These are phyloP conservation scores for Pelvicachromis taeniatus DNA, from an alignment of 2,113 vertebrate genomes.

Conservation along the genomic window DNA sequence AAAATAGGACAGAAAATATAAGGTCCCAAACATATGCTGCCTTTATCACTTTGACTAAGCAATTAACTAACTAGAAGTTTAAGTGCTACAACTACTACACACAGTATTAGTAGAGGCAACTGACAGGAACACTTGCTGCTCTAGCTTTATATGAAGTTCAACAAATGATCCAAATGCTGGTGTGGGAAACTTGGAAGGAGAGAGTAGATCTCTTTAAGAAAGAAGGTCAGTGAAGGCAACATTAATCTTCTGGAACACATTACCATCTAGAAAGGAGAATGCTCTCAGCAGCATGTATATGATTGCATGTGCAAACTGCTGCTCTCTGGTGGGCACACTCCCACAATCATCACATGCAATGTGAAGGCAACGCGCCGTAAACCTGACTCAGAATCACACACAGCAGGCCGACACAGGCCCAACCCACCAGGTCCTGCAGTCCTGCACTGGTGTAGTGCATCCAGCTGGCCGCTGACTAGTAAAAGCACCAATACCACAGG, in stretches of 20 bases:
- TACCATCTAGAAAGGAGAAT: background rate
- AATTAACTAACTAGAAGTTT: background rate
- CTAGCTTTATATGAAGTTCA: background rate
- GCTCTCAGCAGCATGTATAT: background rate
- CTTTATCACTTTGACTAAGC: background rate
- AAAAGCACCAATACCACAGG: background rate
- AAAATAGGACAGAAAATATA: too few relatives aligned
- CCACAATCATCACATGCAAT: background rate
- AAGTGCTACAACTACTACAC: background rate
- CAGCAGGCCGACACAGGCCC: background rate
- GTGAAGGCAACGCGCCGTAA: background rate
- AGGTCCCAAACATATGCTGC: too few relatives aligned
- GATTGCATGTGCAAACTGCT: background rate
- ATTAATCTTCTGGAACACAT: background rate
- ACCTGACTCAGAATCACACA: background rate
- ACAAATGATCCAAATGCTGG: too few relatives aligned
- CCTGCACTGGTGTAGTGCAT: background rate
- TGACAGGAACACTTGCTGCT: background rate
- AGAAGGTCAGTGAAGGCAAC: background rate
- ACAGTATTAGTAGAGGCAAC: background rate
- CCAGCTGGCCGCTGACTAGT: background rate
- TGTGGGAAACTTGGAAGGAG: background rate
- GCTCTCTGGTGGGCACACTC: background rate
- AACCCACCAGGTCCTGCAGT: background rate
- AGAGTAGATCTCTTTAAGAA: background rate